Percentiles rank a stretch among this genome's conserved stretches.
Evolutionary conservation across 2,888 invertebrate species (phyloP).

Genomic region (Rutpela maculata): DNA sequence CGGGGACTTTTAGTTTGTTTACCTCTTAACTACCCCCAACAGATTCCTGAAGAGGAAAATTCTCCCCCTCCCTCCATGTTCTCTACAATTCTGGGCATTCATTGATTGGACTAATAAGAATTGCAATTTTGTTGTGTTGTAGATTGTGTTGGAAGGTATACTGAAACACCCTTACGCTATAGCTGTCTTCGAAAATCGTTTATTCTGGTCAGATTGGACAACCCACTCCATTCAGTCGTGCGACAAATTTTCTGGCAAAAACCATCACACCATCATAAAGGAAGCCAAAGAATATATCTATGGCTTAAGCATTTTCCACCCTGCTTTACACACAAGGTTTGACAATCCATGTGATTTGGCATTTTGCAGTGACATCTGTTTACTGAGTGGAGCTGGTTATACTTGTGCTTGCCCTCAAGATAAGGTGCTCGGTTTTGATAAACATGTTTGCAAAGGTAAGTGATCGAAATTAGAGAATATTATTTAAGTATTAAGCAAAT

Average conservation of each 20-base stretch:
- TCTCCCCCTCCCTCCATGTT: too few species aligned
- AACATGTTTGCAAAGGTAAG: constrained; percentile 77
- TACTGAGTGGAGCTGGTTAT: constrained; percentile 78
- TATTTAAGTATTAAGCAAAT: too few species aligned
- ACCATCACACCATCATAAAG: constrained; percentile 76
- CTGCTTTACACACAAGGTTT: constrained; percentile 76
- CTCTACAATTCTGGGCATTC: too few species aligned
- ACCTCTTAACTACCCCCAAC: too few species aligned
- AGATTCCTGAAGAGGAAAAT: too few species aligned
- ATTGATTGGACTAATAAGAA: too few species aligned
- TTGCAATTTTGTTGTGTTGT: constrained; percentile 33
- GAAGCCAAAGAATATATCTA: constrained; percentile 75
- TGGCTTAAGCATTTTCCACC: constrained; percentile 87
- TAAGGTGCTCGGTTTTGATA: constrained; percentile 77
- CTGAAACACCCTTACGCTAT: constrained; percentile 89
- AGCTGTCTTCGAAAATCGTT: constrained; percentile 88
- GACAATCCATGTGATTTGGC: constrained; percentile 80
- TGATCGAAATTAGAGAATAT: too few species aligned
- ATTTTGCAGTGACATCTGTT: constrained; percentile 86
- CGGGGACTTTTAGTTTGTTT: too few species aligned
- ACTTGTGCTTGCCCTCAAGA: constrained; percentile 87
- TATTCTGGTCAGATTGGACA: constrained; percentile 95
- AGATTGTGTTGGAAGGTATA: constrained; percentile 76
- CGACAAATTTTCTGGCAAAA: constrained; percentile 85
- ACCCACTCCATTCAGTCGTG: constrained; percentile 84